Evolutionary conservation across 2,888 invertebrate genomes (phyloP), one percentile per base, ranked within the genome.

Genomic region (Zygogramma bicolorata): DNA sequence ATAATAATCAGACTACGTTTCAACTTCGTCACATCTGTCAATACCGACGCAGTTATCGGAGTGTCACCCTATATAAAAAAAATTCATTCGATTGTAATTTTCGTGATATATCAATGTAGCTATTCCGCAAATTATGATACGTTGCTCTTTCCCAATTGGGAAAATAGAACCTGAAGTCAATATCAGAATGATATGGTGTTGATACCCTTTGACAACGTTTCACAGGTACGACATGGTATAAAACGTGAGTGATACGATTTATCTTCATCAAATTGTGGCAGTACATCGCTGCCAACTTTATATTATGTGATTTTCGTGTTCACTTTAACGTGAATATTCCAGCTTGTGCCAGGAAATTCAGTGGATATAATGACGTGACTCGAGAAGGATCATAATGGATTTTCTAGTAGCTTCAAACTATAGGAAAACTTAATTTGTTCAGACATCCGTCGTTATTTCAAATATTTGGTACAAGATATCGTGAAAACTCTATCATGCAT

Each of bases 171-270:
- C 22, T 3, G 25, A 53, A 20, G 20, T 46, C 46, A 46, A 46
- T 46, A 46, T 46, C 46, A 20, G 3, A 46, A 20, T 2, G 46
- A 20, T 10, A 22, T 8, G 25, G 25, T 53, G 53, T 25, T 53
- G 53, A 25, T 8, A 53, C 71, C 66, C 71, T 46, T 42, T 46
- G 70, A 65, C 71, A 61, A 62, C 65, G 61, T 57, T 66, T 71
- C 61, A 66, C 61, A 66, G 61, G 71, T 66, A 66, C 65, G 49
- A 65, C 53, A 49, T 49, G 49, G 42, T 61, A 66, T 69, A 59
- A 70, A 70, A 65, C 59, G 65, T 70, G 38, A 71, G 46, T 46
- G 71, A 71, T 71, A 57, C 25, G 66, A 67, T 71, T 62, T 71
- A 71, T 71, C 71, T 67, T 71, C 71, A 62, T 71, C 71, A 67